Conservation (phyloP, 2,113 vertebrate species). For the Microtus montanus region DNA sequence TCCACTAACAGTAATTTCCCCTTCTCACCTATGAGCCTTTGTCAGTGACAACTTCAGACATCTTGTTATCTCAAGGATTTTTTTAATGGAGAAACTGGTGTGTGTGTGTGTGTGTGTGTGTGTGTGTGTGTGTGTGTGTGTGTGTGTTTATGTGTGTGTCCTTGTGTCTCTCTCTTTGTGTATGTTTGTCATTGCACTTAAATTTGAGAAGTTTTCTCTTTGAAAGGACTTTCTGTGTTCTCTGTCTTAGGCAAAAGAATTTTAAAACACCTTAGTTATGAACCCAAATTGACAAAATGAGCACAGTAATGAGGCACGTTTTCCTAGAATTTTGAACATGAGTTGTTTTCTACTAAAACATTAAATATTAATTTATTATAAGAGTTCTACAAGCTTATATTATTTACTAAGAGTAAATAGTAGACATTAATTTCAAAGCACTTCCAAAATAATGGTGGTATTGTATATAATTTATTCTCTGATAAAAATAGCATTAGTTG, state of each 20-base stretch:
- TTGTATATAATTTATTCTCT: background rate
- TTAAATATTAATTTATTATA: conserved; percentile 1
- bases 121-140: no score
- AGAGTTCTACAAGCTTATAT: background rate
- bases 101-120: background rate
- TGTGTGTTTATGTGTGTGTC: background rate
- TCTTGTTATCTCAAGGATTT: conserved; percentile 1
- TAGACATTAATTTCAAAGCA: conserved; percentile 35
- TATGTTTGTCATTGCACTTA: background rate
- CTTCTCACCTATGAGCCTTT: background rate
- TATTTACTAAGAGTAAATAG: background rate
- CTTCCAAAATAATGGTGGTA: background rate
- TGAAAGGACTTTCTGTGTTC: background rate
- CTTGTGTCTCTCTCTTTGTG: background rate
- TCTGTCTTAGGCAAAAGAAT: conserved; percentile 12
- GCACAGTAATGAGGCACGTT: background rate
- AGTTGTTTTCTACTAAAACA: background rate
- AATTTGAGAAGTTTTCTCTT: conserved; percentile 4
- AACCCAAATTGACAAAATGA: background rate
- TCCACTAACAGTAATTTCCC: background rate
- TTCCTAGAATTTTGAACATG: background rate
- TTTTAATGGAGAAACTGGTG: background rate
- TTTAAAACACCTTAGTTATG: background rate
- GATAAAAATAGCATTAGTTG: background rate
- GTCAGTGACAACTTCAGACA: background rate